Base-by-base conservation (phyloP, 1,140 invertebrate species). In the Thaumatotibia leucotreta region DNA sequence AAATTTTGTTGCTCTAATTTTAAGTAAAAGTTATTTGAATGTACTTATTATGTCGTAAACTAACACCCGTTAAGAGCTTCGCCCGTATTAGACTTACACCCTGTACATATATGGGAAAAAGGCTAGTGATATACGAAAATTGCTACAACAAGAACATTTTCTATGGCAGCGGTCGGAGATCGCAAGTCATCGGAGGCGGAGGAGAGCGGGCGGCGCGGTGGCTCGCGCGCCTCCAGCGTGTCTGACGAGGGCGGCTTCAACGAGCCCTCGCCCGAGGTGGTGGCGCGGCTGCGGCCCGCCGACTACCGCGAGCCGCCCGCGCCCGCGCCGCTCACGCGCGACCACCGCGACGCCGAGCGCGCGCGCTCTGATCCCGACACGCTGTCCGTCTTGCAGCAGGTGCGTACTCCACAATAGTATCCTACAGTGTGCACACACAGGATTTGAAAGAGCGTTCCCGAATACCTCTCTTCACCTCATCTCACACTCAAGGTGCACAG, bases 221-320 rank as follows among this genome's bases (percentile, higher is more conserved):
- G 82, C 2, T 88, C 92, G 70, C 92, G 93, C 39, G 91, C 93
- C 3, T 90, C 89, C 17, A 93, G 93, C 52, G 93, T 92, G 27
- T 92, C 90, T 2, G 94, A 94, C 77, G 94, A 94, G 82, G 93
- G 93, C 17, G 93, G 93, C 5, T 93, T 94, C 83, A 94, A 94
- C 79, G 94, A 94, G 80, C 93, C 93, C 9, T 92, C 91, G 63
- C 93, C 93, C 0, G 93, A 94, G 79, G 91, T 94, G 65, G 93
- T 93, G 82, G 93, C 93, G 63, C 92, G 93, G 63, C 80, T 94
- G 29, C 91, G 92, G 74, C 93, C 87, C 84, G 24, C 88, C 76
- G 80, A 89, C 65, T 87, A 85, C 71, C 75, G 86, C 33, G 83
- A 83, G 52, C 81, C 76, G 62, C 75, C 72, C 32, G 83, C 83